Evolutionary conservation across 2,113 vertebrate genomes (phyloP), one percentile per base, ranked within the genome.

Genomic region (Ariopsis seemanni): DNA sequence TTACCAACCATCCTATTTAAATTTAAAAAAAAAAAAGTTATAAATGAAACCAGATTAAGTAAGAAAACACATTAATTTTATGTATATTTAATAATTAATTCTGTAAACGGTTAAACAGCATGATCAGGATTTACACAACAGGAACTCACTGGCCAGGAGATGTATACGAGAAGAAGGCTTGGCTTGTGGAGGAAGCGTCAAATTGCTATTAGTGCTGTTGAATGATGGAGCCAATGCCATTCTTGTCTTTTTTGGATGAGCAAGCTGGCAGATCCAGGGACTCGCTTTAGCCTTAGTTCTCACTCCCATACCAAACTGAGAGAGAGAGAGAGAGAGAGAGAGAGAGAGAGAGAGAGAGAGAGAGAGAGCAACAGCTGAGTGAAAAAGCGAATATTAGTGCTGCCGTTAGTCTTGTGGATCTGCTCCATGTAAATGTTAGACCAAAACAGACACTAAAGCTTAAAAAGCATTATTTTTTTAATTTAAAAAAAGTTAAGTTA

Each of bases 101-200:
- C 3, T 42, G 42, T 42, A 42, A 42, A 42, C 5, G 15, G 42
- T 14, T 27, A 22, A 27, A 79, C 14, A 57, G 14, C 11, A 57
- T 1, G 7, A 55, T 55, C 52, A 79, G 15, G n/a, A 10, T 6
- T 82, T 25, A 25, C 14, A 30, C 14, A 0, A 52, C 22, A 9
- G 14, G 22, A 75, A 85, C 93, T 91, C 53, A 95, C 93, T 86
- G 20, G 94, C 93, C 0, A 95, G 92, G 0, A 92, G 92, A 58
- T 90, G 89, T 58, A 92, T 90, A 79, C 92, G 93, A 18, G 93
- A 82, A 0, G 93, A 92, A 6, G 92, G 89, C 58, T 79, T 91
- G n/a, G 80, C 65, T 55, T 82, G 72, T 18, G 57, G 18, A 18
- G 62, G 87, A n/a, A 65, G 81, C 14, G 30, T 0, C 18, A 78